Conservation (phyloP, 2,113 vertebrate genomes). For the Chauna torquata region DNA sequence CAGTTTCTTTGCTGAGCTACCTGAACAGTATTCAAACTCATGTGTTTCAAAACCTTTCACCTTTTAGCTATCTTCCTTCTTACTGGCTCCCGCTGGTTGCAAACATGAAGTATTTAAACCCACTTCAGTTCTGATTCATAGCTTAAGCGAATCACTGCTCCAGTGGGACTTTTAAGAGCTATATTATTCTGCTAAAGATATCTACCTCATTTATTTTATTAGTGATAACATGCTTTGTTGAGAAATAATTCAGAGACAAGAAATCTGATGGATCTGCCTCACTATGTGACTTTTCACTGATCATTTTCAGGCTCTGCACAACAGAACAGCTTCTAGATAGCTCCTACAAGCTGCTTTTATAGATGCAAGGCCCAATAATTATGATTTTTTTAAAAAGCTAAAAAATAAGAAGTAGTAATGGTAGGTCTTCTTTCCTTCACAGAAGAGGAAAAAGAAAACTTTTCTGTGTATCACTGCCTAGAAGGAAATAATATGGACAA, state of each 20-base stretch:
- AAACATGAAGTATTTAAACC: neutral
- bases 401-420: neutral
- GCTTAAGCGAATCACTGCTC: neutral
- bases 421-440: neutral
- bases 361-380: neutral
- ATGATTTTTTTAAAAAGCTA: neutral
- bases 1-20: neutral
- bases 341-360: neutral
- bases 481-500: neutral
- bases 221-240: neutral
- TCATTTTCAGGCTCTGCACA: neutral
- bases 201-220: neutral
- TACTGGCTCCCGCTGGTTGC: rapidly evolving
- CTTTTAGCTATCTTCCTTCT: neutral
- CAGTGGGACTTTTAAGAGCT: neutral
- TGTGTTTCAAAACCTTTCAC: neutral
- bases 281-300: neutral
- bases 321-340: neutral
- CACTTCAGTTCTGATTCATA: neutral
- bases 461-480: neutral
- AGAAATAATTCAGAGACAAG: neutral
- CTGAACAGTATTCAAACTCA: neutral
- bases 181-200: neutral
- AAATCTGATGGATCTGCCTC: neutral
- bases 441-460: neutral